Conservation (phyloP, 2,888 invertebrate species). For the Sturmia bella region DNA sequence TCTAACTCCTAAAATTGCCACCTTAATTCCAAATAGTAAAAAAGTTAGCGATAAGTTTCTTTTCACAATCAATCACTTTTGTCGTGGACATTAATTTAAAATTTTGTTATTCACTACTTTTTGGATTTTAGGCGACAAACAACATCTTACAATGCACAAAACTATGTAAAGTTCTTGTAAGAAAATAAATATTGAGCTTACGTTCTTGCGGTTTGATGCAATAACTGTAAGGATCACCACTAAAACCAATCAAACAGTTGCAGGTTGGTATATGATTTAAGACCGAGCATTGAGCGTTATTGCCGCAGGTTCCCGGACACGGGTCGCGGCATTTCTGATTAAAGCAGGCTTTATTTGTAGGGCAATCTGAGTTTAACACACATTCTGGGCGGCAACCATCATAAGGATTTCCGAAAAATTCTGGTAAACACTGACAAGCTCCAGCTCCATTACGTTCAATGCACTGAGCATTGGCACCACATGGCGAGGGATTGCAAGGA, state of each 20-base stretch:
- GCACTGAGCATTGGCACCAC: conserved; percentile 88
- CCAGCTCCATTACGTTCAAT: conserved; percentile 87
- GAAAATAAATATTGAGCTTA: conserved; percentile 74
- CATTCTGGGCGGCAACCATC: conserved; percentile 90
- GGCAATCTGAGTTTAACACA: conserved; percentile 87
- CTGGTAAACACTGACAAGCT: conserved; percentile 87
- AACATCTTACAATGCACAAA: background rate
- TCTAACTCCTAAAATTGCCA: conserved; percentile 51
- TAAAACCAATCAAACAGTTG: conserved; percentile 85
- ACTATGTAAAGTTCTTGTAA: background rate
- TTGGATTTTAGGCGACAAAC: too few relatives aligned
- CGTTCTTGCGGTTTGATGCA: conserved; percentile 82
- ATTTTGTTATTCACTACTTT: too few relatives aligned
- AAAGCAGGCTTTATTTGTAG: conserved; percentile 87
- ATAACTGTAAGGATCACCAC: conserved; percentile 85
- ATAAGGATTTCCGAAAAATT: conserved; percentile 89
- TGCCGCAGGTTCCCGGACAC: conserved; percentile 89
- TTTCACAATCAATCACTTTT: too few relatives aligned
- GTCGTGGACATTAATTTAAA: too few relatives aligned
- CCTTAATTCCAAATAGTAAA: too few relatives aligned
- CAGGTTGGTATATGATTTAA: conserved; percentile 88
- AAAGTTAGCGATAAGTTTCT: too few relatives aligned
- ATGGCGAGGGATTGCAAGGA: conserved; percentile 87
- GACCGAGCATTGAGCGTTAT: conserved; percentile 87
- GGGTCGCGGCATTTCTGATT: conserved; percentile 89